A percentile compares a stretch with the other conserved stretches of the same genome.
These are phyloP conservation scores for Bellardia bayeri DNA, from an alignment of 2,888 invertebrate genomes.

Conservation along the genomic window DNA sequence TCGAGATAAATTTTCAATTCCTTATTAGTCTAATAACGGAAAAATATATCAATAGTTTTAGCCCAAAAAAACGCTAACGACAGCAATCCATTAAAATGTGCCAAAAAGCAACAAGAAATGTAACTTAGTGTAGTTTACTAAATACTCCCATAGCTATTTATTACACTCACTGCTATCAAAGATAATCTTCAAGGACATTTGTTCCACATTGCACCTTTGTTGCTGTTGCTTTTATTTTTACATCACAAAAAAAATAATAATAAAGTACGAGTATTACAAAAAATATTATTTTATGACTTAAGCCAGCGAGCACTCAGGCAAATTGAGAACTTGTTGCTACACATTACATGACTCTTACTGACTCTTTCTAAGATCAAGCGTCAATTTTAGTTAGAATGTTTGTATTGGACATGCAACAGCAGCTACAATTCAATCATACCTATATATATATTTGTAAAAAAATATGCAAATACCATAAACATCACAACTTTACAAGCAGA, in stretches of 20 bases:
- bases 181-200: constrained; percentile 51
- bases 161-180: constrained; percentile 17
- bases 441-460: constrained; percentile 20
- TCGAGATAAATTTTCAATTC: background rate
- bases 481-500: background rate
- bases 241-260: background rate
- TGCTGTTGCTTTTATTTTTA: background rate
- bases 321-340: constrained; percentile 65
- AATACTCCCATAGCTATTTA: constrained; percentile 34
- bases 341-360: constrained; percentile 35
- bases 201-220: constrained; percentile 35
- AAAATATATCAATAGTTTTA: background rate
- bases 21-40: background rate
- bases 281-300: constrained; percentile 46
- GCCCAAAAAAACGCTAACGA: background rate
- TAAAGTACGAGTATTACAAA: background rate
- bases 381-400: background rate
- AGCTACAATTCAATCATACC: constrained; percentile 54
- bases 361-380: background rate
- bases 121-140: background rate
- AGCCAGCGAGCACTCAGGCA: constrained; percentile 64
- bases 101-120: background rate
- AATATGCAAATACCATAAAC: constrained; percentile 23
- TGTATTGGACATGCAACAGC: constrained; percentile 13
- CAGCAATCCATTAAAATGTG: constrained; percentile 1